These are phyloP conservation scores for Etheostoma perlongum DNA, from an alignment of 2,797 vertebrate genomes.

Conservation along the genomic window DNA sequence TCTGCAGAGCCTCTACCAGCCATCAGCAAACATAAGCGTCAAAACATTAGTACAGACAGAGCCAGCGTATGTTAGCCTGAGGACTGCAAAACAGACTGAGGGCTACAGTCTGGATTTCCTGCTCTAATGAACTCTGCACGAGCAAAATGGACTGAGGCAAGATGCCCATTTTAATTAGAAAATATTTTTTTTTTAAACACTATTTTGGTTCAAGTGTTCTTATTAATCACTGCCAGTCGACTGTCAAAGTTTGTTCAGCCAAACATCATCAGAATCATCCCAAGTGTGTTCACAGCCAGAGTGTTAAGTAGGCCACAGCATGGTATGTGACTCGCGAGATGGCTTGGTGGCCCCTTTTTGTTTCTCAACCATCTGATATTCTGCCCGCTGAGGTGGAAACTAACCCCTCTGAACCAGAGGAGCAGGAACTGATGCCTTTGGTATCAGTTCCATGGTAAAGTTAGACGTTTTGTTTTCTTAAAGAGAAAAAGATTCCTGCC, in stretches of 20 bases:
- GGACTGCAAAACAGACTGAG: conserved; percentile 34
- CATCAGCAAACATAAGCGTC: conserved; percentile 58
- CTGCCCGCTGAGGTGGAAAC: conserved; percentile 77
- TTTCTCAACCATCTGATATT: conserved; percentile 79
- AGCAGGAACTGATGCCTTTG: conserved; percentile 56
- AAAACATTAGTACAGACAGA: conserved; percentile 50
- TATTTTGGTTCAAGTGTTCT: conserved; percentile 1
- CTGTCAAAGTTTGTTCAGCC: conserved; percentile 31
- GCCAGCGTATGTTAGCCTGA: conserved; percentile 28
- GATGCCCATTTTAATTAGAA: background rate
- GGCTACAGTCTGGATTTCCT: conserved; percentile 35
- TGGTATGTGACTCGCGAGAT: conserved; percentile 77
- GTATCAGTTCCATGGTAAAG: conserved; percentile 63
- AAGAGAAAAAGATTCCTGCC: conserved; percentile 26
- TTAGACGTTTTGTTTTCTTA: conserved; percentile 48
- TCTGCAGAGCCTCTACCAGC: conserved; percentile 57
- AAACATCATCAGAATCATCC: conserved; percentile 61
- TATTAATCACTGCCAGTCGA: conserved; percentile 1
- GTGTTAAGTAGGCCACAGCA: conserved; percentile 78
- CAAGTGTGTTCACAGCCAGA: conserved; percentile 63
- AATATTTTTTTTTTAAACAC: background rate
- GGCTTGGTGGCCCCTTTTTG: conserved; percentile 77
- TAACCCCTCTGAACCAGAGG: conserved; percentile 55
- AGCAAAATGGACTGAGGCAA: conserved; percentile 1
- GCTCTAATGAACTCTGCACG: conserved; percentile 29